Evolutionary conservation across 2,888 invertebrate genomes (phyloP), one percentile per base, ranked within the genome.

Genomic region (Endotricha flammealis): DNA sequence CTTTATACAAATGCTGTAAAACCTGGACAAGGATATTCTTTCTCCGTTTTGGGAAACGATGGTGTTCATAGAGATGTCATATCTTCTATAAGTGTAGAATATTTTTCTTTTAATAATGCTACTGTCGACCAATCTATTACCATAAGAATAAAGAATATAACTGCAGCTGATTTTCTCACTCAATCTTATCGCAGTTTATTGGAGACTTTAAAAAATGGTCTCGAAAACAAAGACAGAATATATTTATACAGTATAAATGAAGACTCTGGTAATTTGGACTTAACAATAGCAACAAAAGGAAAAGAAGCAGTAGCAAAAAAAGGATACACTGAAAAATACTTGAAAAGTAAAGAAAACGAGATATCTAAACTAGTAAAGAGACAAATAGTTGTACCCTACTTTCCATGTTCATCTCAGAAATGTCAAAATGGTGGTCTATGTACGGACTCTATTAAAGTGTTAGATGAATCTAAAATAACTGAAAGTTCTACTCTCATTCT

Each of bases 31-130:
- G 92, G 92, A 5, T 93, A 93, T 62, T 91, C 93, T 0, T 88
- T 97, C 53, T 92, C 91, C 16, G 91, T 97, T 0, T 90, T 92
- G 5, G 97, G 97, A 1, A 96, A 94, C 67, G 98, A 98, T 74
- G 97, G 98, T 0, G 90, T 91, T 50, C 96, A 96, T 64, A 88
- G 90, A 37, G 93, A 95, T 72, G 97, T 97, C 0, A 83, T 91
- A n/a, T 97, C 97, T 1, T 93, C 93, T 4, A 92, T 96, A 2
- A 93, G 92, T 3, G 91, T 98, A 0, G 93, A 95, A 64, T 95
- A 96, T 61, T 86, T 93, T 32, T 88, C 90, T 2, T 95, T 96
- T 64, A 91, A 92, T 50, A 96, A 96, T 63, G 74, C 78, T 8
- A 96, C 96, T 0, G 89, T 98, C 3, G 92, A 93, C 36, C 94